Evolutionary conservation across 1,140 invertebrate species (phyloP), one percentile per base, ranked within the genome.

Genomic region (Ceratina japonica): DNA sequence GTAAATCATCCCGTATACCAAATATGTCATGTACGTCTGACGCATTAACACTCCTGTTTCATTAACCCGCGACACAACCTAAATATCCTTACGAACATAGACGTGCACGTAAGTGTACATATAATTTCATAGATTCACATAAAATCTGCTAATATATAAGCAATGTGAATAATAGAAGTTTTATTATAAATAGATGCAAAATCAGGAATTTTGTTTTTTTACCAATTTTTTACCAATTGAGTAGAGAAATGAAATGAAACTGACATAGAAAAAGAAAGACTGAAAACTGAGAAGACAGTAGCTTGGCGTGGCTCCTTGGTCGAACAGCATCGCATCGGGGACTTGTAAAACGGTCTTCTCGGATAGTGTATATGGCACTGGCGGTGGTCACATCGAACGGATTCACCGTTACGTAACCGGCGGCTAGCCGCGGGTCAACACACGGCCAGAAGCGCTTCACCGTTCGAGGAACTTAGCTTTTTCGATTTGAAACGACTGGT

Each of bases 361-460:
- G 69, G 69, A 77, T 82, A 84, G 74, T 83, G 69, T 78, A 78
- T 78, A 78, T 89, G 82, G 85, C 82, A 89, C 72, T 85, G 56
- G 80, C 86, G 87, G 85, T 86, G 83, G 81, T 72, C 84, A 78
- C 76, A 81, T 81, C 80, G 80, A 79, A 88, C 80, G 79, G 80
- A 89, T 90, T 87, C 87, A 89, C 89, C 88, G 88, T 90, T 90
- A 90, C 80, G 85, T 88, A 90, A 90, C 86, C 86, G 86, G 85
- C 85, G 76, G 83, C 84, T 84, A 81, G 69, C 71, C 75, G 75
- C 72, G 80, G 84, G 84, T 86, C 84, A 85, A 86, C 84, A 86
- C 80, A 86, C 80, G 73, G 69, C 37, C 83, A 81, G 72, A 73
- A 80, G 74, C 37, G 37, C 83, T 80, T 79, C 74, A 56, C 73